These are phyloP conservation scores for Leiothrix lutea DNA, from an alignment of 2,113 vertebrate species.

Conservation along the genomic window DNA sequence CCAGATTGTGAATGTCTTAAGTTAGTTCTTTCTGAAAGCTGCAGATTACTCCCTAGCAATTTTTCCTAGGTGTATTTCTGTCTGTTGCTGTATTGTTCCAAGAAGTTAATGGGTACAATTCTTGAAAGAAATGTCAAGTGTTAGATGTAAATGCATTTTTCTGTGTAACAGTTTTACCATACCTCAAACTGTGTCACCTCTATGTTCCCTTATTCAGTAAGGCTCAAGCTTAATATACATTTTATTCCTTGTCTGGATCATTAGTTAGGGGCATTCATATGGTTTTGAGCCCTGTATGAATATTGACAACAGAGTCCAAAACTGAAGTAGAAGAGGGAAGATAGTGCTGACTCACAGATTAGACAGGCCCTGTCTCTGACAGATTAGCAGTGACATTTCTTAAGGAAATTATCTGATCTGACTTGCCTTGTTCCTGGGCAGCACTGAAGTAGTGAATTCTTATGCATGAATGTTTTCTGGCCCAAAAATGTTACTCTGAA, in stretches of 20 bases:
- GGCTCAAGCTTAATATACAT: accelerated
- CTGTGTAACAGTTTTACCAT: accelerated
- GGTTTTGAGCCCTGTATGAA: neutral
- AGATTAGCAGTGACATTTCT: neutral
- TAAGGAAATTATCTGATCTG: neutral
- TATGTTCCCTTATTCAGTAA: neutral
- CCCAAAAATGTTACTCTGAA: neutral
- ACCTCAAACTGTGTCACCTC: neutral
- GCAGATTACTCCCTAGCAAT: neutral
- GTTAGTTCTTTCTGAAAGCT: neutral
- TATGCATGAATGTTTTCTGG: neutral
- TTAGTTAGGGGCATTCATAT: neutral
- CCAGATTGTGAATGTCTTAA: neutral
- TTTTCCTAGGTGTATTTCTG: neutral
- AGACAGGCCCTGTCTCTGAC: neutral
- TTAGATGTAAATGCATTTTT: neutral
- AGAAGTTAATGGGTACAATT: neutral
- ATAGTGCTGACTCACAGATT: neutral
- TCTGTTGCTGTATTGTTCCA: neutral
- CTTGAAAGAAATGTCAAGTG: neutral
- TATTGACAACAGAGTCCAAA: neutral
- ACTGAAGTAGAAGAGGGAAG: neutral
- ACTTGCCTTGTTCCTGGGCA: neutral
- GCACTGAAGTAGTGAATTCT: neutral
- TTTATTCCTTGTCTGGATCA: neutral